Base-by-base conservation (phyloP, 2,888 invertebrate genomes). In the Schizotus pectinicornis region DNA sequence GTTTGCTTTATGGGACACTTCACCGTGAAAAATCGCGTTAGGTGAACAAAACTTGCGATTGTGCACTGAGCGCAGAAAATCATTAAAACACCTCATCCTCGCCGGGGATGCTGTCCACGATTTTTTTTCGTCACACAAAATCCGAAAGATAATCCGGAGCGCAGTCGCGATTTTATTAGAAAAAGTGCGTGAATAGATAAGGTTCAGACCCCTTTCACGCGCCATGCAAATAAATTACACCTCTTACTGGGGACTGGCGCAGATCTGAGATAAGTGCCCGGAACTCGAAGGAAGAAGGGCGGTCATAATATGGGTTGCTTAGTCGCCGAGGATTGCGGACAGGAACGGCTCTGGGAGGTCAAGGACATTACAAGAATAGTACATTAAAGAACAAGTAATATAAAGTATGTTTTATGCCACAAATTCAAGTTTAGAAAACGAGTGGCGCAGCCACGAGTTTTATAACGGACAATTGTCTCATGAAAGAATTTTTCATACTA, bases 181-280 rank as follows among this genome's bases (percentile, higher is more conserved):
- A 14, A 22, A 42, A 42, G 9, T 42, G 31, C 9, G 9, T 42
- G 32, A 7, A 30, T 31, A 30, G 42, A 42, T 42, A 42, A 42
- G 30, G 30, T 42, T 30, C n/a, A 42, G n/a, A 30, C 41, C 22
- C 13, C 13, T 42, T 9, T 8, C 37, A 45, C 37, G 38, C 46
- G 38, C 38, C 39, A 53, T 53, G 45, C 36, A 52, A 52, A 53
- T 53, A 53, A 46, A 53, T 53, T 53, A 46, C 46, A 31, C 46
- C 43, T 46, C 53, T 53, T 45, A 35, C 43, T 36, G 30, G 35
- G 33, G 33, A 37, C 35, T 42, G 22, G 39, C 11, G 43, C 45
- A 41, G 52, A 52, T 53, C 11, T 42, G 45, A 53, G 51, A 51
- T 42, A 42, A 42, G 42, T 42, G 42, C 31, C 22, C 22, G 30